These are phyloP conservation scores for Hirtodrosophila duncani DNA, from an alignment of 2,888 invertebrate species.

Conservation along the genomic window DNA sequence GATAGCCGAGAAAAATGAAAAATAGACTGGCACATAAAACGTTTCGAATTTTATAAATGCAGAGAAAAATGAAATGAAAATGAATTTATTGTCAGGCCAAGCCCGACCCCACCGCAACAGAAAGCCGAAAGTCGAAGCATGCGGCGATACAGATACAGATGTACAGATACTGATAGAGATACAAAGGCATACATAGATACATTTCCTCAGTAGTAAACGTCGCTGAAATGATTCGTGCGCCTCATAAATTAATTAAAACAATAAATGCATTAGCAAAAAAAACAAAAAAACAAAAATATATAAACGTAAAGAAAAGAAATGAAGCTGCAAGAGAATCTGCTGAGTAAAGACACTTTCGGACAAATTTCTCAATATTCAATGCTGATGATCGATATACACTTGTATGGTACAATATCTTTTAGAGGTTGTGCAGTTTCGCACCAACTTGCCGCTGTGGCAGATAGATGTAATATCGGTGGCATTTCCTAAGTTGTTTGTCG, in stretches of 20 bases:
- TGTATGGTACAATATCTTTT: too few species aligned
- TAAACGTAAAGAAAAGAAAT: too few species aligned
- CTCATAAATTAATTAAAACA: slow-evolving; percentile 75
- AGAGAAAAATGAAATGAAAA: slow-evolving; percentile 34
- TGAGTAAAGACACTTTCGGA: too few species aligned
- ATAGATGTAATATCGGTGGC: too few species aligned
- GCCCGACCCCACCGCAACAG: slow-evolving; percentile 3
- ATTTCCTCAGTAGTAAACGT: slow-evolving; percentile 22
- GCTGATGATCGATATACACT: too few species aligned
- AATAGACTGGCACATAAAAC: slow-evolving; percentile 48
- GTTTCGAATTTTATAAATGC: slow-evolving; percentile 53
- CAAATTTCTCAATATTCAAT: too few species aligned
- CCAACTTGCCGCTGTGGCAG: too few species aligned
- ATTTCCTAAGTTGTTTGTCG: too few species aligned
- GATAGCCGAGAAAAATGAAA: slow-evolving; percentile 48
- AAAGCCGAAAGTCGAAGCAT: slow-evolving; percentile 1
- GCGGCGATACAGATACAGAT: slow-evolving; percentile 7
- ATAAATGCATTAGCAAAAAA: slow-evolving; percentile 52
- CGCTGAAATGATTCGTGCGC: slow-evolving; percentile 61
- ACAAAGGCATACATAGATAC: slow-evolving; percentile 13
- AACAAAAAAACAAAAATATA: neutral
- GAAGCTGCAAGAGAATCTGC: too few species aligned
- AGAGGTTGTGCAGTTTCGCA: too few species aligned
- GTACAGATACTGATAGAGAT: slow-evolving; percentile 17
- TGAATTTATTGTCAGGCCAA: slow-evolving; percentile 55